phyloP scores from a whole-genome alignment of 1,140 invertebrate species.

The Melitaea cinxia region DNA sequence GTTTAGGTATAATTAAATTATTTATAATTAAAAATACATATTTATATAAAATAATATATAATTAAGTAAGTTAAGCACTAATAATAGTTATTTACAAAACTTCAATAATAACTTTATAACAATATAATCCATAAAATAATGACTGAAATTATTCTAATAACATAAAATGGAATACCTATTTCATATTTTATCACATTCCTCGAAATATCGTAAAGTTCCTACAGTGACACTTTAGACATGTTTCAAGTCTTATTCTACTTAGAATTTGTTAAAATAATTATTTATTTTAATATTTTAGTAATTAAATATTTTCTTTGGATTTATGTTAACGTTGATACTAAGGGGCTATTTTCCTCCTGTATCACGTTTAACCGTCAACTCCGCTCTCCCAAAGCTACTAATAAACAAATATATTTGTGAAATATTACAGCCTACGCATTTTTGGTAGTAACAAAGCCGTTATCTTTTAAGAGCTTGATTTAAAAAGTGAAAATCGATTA shows the following conservation, averaged over 20 bases:
- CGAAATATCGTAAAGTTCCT: constrained; percentile 24
- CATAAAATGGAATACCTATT: constrained; percentile 45
- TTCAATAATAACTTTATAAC: constrained; percentile 50
- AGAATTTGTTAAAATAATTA: neutral
- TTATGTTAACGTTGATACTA: constrained; percentile 10
- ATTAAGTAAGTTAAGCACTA: constrained; percentile 14
- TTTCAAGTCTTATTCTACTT: neutral
- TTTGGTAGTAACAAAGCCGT: constrained; percentile 8
- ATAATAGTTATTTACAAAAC: constrained; percentile 54
- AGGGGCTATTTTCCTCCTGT: neutral
- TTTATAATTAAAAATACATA: constrained; percentile 5
- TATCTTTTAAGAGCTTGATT: no score
- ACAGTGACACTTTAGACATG: constrained; percentile 6
- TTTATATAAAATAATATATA: constrained; percentile 12
- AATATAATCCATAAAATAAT: constrained; percentile 56
- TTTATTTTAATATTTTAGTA: neutral
- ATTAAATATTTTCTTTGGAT: constrained; percentile 22
- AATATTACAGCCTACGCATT: neutral
- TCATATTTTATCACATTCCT: constrained; percentile 53
- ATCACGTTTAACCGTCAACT: neutral
- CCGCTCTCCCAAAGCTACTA: neutral
- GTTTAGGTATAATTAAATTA: constrained; percentile 26
- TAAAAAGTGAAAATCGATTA: neutral
- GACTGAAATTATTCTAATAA: constrained; percentile 51
- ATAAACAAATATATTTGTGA: neutral